Conservation (phyloP, 2,888 invertebrate species). For the Hipparchia semele region DNA sequence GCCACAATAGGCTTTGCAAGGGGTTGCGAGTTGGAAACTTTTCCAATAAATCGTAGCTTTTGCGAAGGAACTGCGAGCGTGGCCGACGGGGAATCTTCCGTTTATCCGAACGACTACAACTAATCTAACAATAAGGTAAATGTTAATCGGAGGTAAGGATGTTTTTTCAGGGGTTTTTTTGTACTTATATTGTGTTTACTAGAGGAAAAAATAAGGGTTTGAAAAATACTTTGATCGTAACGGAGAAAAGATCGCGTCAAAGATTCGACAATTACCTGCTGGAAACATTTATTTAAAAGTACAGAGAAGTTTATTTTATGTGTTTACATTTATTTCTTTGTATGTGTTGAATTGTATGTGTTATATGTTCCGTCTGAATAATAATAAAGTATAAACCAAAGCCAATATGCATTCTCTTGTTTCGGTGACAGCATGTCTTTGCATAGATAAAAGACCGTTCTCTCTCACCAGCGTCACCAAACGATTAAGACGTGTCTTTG, state of each 20-base stretch:
- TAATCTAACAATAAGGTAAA: slow-evolving; percentile 16
- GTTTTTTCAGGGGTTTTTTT: neutral
- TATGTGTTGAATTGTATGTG: no score
- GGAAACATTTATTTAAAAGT: no score
- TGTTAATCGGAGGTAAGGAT: slow-evolving; percentile 15
- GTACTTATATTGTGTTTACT: neutral
- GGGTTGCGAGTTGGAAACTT: slow-evolving; percentile 40
- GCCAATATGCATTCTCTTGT: no score
- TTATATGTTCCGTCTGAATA: no score
- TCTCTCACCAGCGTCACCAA: no score
- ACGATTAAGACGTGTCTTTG: no score
- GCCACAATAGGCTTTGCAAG: slow-evolving; percentile 37
- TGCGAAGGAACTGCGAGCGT: slow-evolving; percentile 5
- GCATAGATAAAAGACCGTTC: no score
- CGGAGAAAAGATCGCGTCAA: neutral
- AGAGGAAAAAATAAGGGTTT: neutral
- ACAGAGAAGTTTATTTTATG: no score
- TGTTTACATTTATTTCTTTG: no score
- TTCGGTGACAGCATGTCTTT: no score
- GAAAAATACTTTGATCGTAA: neutral
- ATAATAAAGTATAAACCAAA: no score
- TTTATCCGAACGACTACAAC: neutral
- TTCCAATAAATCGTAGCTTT: slow-evolving; percentile 40
- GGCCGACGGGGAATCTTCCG: neutral
- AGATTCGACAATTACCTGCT: neutral